phyloP scores from a whole-genome alignment of 2,113 vertebrate species.

The Morone chrysops region DNA sequence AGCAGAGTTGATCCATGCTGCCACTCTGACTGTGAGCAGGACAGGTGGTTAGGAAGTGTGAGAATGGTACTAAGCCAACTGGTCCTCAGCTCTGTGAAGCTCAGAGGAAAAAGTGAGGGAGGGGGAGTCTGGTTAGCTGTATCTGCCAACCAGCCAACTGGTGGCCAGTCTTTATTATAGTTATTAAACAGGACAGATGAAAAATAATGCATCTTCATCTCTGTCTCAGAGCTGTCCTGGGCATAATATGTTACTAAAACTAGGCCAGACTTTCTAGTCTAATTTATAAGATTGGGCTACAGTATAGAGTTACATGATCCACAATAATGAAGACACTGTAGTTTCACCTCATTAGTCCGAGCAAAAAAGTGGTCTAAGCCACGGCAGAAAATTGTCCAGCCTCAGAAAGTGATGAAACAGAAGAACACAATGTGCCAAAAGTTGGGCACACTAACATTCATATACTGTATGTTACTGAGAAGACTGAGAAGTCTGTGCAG shows the following conservation, averaged over 20 bases:
- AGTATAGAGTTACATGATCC: neutral
- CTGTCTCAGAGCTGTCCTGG: neutral
- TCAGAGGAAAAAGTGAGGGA: slow-evolving; percentile 22
- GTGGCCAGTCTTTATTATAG: slow-evolving; percentile 38
- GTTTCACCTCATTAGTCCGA: slow-evolving; percentile 20
- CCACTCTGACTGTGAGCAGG: slow-evolving; percentile 41
- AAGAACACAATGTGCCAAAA: neutral
- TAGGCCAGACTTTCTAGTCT: neutral
- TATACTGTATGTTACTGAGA: neutral
- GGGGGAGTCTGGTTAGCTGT: slow-evolving; percentile 12
- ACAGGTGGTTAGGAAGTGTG: slow-evolving; percentile 67
- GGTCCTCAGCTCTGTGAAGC: slow-evolving; percentile 30
- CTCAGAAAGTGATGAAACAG: neutral
- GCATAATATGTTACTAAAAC: neutral
- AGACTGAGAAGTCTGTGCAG: neutral
- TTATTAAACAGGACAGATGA: slow-evolving; percentile 32
- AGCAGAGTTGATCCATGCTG: slow-evolving; percentile 34
- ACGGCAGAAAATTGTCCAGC: slow-evolving; percentile 12
- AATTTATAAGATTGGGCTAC: slow-evolving; percentile 1
- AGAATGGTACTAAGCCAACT: slow-evolving; percentile 29
- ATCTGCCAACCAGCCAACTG: slow-evolving; percentile 42
- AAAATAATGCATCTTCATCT: slow-evolving; percentile 20
- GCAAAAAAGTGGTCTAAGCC: neutral
- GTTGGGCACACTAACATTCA: neutral
- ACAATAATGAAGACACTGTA: neutral